A percentile compares a stretch with the other conserved stretches of the same genome.
These are phyloP conservation scores for Grapholita molesta DNA, from an alignment of 1,140 invertebrate species.

Conservation along the genomic window DNA sequence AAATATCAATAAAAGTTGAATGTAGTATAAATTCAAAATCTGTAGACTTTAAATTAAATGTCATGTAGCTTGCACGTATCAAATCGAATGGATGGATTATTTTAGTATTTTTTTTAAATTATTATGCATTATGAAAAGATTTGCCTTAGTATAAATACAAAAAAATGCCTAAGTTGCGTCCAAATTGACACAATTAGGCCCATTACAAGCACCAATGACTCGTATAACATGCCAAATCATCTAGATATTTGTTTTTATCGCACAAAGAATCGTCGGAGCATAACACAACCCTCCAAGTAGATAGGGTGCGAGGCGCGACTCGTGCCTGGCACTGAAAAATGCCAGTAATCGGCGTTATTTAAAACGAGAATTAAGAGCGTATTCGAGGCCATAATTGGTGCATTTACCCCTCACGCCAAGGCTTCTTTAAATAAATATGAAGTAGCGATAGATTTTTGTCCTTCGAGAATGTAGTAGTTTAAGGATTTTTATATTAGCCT, in stretches of 20 bases:
- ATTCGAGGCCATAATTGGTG: constrained; percentile 16
- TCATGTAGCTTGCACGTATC: too few species aligned
- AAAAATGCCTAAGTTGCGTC: too few species aligned
- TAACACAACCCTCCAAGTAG: neutral
- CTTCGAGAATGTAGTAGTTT: neutral
- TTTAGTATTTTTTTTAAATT: too few species aligned
- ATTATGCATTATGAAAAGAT: too few species aligned
- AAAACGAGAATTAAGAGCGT: constrained; percentile 13
- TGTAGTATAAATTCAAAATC: too few species aligned
- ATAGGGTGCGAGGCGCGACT: neutral
- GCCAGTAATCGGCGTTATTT: constrained; percentile 16
- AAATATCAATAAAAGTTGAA: too few species aligned
- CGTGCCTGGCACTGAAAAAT: constrained; percentile 12
- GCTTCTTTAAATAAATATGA: constrained; percentile 10
- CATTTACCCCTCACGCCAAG: constrained; percentile 7
- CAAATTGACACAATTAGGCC: neutral
- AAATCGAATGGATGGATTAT: too few species aligned
- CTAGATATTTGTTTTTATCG: neutral
- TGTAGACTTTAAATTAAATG: too few species aligned
- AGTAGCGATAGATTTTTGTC: neutral
- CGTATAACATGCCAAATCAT: neutral
- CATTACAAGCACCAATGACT: neutral
- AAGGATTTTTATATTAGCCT: too few species aligned
- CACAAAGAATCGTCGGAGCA: neutral
- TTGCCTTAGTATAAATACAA: too few species aligned